Evolutionary conservation across 2,113 vertebrate species (phyloP), one percentile per base, ranked within the genome.

Genomic region (Nematolebias whitei): DNA sequence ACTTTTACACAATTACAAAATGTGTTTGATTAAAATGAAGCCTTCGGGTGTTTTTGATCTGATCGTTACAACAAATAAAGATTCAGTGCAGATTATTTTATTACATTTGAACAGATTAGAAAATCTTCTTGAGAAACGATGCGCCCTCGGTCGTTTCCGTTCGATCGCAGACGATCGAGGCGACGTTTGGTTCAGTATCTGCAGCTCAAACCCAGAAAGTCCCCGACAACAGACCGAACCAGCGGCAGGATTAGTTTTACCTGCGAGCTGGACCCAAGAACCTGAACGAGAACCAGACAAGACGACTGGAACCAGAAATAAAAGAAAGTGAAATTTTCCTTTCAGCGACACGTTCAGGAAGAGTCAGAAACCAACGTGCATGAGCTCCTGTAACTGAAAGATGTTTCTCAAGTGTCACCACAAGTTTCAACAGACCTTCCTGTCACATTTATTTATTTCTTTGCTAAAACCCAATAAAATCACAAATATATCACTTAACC

Each of bases 61-160:
- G 19, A 44, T 2, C 6, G 15, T 39, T 13, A 44, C 15, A 45
- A 45, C 1, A 45, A 19, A 62, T 41, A 39, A 0, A 15, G 12
- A 49, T 68, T 63, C 68, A 24, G 68, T 68, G 78, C 64, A 56
- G 62, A 60, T 63, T 90, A 90, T 91, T 86, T 72, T 67, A 69
- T 53, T 64, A 66, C 55, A 13, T 66, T 70, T 68, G 19, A 76
- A 68, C 77, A 73, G 73, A 79, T 87, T 84, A 82, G 84, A 4
- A 53, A 68, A 19, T 4, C 18, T 63, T 74, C 68, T 73, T 65
- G 69, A 55, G 74, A 63, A 84, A 75, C 80, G 53, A 71, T 63
- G 41, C 54, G 61, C 73, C 76, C 68, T 35, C 56, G 15, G 58
- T 24, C 74, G 86, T 74, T 38, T 54, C 56, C 50, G 35, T 24